Evolutionary conservation across 2,113 vertebrate genomes (phyloP).

Genomic region (Hippolais icterina): DNA sequence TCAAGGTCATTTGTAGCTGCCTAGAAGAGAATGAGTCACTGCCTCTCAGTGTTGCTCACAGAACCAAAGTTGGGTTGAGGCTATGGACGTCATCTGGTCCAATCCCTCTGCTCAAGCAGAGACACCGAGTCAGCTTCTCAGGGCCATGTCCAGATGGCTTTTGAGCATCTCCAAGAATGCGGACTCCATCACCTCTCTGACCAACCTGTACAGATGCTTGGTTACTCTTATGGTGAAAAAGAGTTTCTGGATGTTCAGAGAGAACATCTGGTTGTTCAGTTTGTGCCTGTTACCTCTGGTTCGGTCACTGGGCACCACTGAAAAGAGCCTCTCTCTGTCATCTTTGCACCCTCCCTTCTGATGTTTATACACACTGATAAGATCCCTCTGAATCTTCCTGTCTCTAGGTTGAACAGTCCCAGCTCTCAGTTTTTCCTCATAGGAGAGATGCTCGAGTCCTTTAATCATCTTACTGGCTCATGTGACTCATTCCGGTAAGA

Average conservation of each 20-base stretch:
- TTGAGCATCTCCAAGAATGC: background rate
- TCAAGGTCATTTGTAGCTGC: background rate
- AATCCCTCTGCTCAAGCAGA: background rate
- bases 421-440: background rate
- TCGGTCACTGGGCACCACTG: background rate
- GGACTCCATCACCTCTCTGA: background rate
- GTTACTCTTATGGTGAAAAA: background rate
- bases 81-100: background rate
- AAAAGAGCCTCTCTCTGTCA: background rate
- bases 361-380: too few relatives aligned
- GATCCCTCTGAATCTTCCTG: background rate
- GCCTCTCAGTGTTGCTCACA: background rate
- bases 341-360: background rate
- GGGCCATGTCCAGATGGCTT: background rate
- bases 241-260: background rate
- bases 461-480: background rate
- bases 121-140: rapidly evolving
- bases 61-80: background rate
- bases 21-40: background rate
- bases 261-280: background rate
- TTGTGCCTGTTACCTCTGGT: background rate
- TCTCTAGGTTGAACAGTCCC: background rate
- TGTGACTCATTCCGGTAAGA: background rate
- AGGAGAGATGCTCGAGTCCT: background rate
- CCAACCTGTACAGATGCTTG: rapidly evolving